These are phyloP conservation scores for Orthonychiurus folsomi DNA, from an alignment of 2,888 invertebrate species.

Conservation along the genomic window DNA sequence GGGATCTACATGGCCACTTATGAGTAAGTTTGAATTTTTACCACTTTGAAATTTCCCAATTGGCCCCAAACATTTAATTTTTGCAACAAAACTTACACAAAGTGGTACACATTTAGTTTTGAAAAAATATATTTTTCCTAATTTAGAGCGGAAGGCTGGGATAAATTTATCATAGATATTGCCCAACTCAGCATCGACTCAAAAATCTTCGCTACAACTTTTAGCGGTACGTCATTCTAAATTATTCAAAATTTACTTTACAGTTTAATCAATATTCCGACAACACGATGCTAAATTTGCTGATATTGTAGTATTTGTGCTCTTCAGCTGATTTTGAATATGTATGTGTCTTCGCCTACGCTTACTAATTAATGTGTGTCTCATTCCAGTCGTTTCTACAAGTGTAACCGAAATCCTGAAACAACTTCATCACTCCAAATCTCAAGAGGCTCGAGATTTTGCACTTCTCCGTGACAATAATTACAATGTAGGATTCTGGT, in stretches of 20 bases:
- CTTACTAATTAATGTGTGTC: neutral
- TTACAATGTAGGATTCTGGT: constrained; percentile 79
- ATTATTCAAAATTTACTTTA: too few relatives aligned
- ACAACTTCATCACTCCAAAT: constrained; percentile 69
- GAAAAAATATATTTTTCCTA: too few relatives aligned
- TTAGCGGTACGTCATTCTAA: neutral
- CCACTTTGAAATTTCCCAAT: neutral
- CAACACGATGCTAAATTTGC: too few relatives aligned
- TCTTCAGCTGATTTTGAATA: too few relatives aligned
- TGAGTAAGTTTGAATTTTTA: constrained; percentile 44
- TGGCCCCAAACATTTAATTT: too few relatives aligned
- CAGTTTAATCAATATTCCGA: neutral
- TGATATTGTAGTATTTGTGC: too few relatives aligned
- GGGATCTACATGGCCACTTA: constrained; percentile 85
- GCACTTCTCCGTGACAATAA: constrained; percentile 73
- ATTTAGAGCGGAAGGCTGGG: constrained; percentile 78
- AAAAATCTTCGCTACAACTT: neutral
- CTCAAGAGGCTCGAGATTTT: constrained; percentile 71
- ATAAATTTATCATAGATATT: constrained; percentile 78
- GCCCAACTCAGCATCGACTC: constrained; percentile 41
- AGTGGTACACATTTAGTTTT: too few relatives aligned
- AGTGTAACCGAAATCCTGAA: constrained; percentile 78
- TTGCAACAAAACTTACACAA: too few relatives aligned
- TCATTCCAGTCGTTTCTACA: constrained; percentile 58
- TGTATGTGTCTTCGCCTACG: too few relatives aligned